Percentiles rank a stretch among this genome's conserved stretches.
Evolutionary conservation across 1,140 invertebrate genomes (phyloP).

Genomic region (Drosophila kepulauana): DNA sequence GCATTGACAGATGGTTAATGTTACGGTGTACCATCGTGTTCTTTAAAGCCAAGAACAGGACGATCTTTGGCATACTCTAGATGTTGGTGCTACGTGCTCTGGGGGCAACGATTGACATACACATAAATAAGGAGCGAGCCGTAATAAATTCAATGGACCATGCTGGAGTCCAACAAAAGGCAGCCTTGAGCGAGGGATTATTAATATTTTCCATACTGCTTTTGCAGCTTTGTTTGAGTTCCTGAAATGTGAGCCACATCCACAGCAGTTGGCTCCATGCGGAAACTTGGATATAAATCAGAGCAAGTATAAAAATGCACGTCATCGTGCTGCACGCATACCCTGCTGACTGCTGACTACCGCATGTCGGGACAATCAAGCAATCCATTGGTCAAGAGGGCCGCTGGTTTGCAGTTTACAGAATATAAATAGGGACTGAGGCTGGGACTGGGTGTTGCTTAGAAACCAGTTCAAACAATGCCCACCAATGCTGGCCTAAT

Average conservation of each 20-base stretch:
- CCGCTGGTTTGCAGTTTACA: background rate
- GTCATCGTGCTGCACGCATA: slow-evolving; percentile 67
- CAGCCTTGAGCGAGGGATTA: slow-evolving; percentile 47
- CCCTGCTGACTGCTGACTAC: background rate
- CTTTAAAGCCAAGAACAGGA: slow-evolving; percentile 35
- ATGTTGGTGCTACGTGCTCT: background rate
- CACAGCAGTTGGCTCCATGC: slow-evolving; percentile 17
- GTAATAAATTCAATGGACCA: slow-evolving; percentile 49
- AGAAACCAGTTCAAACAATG: slow-evolving; percentile 52
- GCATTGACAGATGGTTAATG: slow-evolving; percentile 43
- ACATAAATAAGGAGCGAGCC: slow-evolving; percentile 57
- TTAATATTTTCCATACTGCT: slow-evolving; percentile 79
- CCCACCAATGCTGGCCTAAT: slow-evolving; percentile 66
- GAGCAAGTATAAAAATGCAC: slow-evolving; percentile 68
- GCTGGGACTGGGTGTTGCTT: slow-evolving; percentile 6
- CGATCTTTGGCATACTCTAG: slow-evolving; percentile 35
- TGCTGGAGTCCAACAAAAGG: slow-evolving; percentile 14
- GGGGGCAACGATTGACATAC: slow-evolving; percentile 18
- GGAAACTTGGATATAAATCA: slow-evolving; percentile 69
- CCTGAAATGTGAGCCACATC: slow-evolving; percentile 62
- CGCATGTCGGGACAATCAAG: slow-evolving; percentile 38
- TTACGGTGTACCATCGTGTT: slow-evolving; percentile 18
- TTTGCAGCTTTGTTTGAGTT: slow-evolving; percentile 73
- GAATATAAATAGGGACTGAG: background rate
- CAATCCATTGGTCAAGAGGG: slow-evolving; percentile 39